These are phyloP conservation scores for Bombus impatiens DNA, from an alignment of 1,140 invertebrate species.

Conservation along the genomic window DNA sequence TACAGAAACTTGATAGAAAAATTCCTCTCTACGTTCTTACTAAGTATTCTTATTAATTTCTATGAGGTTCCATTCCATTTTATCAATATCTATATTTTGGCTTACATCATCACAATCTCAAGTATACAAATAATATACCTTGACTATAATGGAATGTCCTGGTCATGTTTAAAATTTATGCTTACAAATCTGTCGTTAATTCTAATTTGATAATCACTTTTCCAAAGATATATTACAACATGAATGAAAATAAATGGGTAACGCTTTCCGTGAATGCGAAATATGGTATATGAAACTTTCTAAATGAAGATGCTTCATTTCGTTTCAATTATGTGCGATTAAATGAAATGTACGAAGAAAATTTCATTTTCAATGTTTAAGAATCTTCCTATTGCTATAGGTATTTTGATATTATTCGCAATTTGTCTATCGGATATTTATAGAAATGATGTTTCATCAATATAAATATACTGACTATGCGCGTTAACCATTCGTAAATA, in stretches of 20 bases:
- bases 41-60: neutral
- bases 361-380: no score
- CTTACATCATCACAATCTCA: conserved; percentile 46
- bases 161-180: conserved; percentile 16
- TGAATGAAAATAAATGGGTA: neutral
- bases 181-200: conserved; percentile 24
- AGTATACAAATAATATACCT: conserved; percentile 35
- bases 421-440: neutral
- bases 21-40: neutral
- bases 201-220: conserved; percentile 20
- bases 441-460: neutral
- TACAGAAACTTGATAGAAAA: conserved; percentile 26
- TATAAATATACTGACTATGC: neutral
- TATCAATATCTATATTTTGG: conserved; percentile 38
- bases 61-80: neutral
- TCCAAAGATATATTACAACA: neutral
- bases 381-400: neutral
- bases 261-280: neutral
- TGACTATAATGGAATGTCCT: conserved; percentile 50
- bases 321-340: neutral
- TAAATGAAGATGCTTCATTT: neutral
- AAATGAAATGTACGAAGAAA: neutral
- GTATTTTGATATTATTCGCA: conserved; percentile 18
- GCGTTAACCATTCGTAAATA: neutral
- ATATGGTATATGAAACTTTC: neutral